Evolutionary conservation across 2,113 vertebrate genomes (phyloP).

Genomic region (Aegithalos caudatus): DNA sequence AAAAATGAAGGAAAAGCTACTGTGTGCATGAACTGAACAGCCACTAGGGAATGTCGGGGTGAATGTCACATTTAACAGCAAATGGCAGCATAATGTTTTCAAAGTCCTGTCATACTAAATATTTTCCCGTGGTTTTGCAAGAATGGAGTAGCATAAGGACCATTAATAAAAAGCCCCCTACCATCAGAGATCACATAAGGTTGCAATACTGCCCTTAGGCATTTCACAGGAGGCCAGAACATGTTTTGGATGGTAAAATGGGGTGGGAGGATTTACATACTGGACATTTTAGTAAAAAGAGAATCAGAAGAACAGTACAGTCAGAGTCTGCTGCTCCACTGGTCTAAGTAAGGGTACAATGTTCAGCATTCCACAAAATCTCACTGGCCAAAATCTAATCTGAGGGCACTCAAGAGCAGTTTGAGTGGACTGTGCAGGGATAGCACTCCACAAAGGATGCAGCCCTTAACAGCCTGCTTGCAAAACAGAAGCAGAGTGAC

Average conservation of each 20-base stretch:
- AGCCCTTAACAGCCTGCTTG: background rate
- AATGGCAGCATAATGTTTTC: background rate
- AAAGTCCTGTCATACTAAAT: background rate
- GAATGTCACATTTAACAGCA: background rate
- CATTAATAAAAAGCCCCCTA: background rate
- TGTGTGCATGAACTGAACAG: fast-evolving
- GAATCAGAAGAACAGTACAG: background rate
- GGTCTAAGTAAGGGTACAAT: background rate
- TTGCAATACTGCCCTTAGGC: background rate
- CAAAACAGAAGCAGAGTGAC: background rate
- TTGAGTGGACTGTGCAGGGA: background rate
- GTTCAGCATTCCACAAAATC: background rate
- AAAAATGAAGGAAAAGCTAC: background rate
- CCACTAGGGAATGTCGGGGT: background rate
- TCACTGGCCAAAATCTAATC: background rate
- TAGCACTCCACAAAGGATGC: background rate
- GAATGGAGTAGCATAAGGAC: background rate
- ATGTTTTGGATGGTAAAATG: background rate
- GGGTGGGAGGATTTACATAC: background rate
- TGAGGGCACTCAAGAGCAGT: background rate
- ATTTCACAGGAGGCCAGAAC: background rate
- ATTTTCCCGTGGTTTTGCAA: background rate
- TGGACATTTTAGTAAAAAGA: background rate
- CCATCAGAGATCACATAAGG: background rate
- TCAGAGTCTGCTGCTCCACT: background rate